phyloP scores from a whole-genome alignment of 1,140 invertebrate species.

The Harpegnathos saltator region DNA sequence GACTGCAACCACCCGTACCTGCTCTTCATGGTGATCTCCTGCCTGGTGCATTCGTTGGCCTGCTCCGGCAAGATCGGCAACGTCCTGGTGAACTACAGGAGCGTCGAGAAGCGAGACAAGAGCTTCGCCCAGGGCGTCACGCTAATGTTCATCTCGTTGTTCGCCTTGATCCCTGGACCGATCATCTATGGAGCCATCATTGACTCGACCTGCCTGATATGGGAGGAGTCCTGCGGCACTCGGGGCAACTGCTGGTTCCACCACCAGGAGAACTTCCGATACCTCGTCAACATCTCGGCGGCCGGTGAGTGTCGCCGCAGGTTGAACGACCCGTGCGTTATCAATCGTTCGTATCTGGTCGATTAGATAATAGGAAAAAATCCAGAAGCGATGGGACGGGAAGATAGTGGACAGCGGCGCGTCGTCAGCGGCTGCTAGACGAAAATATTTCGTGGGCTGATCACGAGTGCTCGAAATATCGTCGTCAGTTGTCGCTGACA shows the following conservation, averaged over 20 bases:
- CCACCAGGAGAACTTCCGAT: slow-evolving; percentile 87
- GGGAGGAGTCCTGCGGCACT: slow-evolving; percentile 88
- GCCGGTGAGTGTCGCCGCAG: slow-evolving; percentile 83
- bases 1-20: slow-evolving; percentile 85
- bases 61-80: slow-evolving; percentile 88
- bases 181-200: slow-evolving; percentile 89
- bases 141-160: slow-evolving; percentile 88
- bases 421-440: neutral
- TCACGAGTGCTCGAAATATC: neutral
- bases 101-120: slow-evolving; percentile 88
- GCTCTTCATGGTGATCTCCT: slow-evolving; percentile 85
- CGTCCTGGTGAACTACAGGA: slow-evolving; percentile 88
- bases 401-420: neutral
- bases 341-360: neutral
- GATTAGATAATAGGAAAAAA: slow-evolving; percentile 43
- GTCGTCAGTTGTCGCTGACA: too few relatives aligned
- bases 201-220: slow-evolving; percentile 88
- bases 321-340: neutral
- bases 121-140: slow-evolving; percentile 89
- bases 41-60: slow-evolving; percentile 86
- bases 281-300: slow-evolving; percentile 87
- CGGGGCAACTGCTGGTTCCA: slow-evolving; percentile 89
- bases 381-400: neutral
- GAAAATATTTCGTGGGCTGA: slow-evolving; percentile 16
- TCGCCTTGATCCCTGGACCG: slow-evolving; percentile 89